A percentile compares a stretch with the other conserved stretches of the same genome.
Conservation (phyloP, 1,140 invertebrate genomes). For the Apis dorsata region DNA sequence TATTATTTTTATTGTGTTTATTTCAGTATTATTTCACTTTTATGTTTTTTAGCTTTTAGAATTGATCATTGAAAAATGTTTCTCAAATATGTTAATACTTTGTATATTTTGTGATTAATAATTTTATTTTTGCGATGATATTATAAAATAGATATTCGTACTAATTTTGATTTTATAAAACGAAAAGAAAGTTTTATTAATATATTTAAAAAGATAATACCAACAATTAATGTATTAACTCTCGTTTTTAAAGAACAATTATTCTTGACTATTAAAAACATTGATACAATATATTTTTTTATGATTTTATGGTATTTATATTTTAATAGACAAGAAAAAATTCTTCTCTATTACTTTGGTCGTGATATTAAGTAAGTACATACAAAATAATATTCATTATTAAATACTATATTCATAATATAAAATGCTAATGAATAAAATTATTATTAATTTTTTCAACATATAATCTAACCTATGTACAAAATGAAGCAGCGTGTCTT, state of each 20-base stretch:
- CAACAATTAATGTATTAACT: slow-evolving; percentile 8
- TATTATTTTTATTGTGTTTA: no score
- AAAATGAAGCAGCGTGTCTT: slow-evolving; percentile 70
- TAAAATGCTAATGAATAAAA: slow-evolving; percentile 72
- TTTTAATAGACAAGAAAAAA: slow-evolving; percentile 39
- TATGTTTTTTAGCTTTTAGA: no score
- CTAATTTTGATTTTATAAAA: slow-evolving; percentile 30
- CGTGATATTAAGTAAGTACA: slow-evolving; percentile 71
- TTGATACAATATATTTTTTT: neutral
- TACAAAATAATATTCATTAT: slow-evolving; percentile 65
- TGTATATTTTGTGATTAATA: slow-evolving; percentile 8
- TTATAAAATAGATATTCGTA: slow-evolving; percentile 1
- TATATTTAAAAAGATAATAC: slow-evolving; percentile 38
- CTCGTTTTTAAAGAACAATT: slow-evolving; percentile 16
- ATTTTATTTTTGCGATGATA: neutral
- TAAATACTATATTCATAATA: slow-evolving; percentile 73
- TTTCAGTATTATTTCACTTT: no score
- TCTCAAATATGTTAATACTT: no score
- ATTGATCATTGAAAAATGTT: no score
- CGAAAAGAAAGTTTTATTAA: slow-evolving; percentile 9
- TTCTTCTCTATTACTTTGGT: slow-evolving; percentile 73
- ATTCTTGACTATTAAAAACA: neutral
- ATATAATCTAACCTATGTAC: slow-evolving; percentile 70
- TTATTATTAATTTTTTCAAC: slow-evolving; percentile 65
- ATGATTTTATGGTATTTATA: slow-evolving; percentile 10